Evolutionary conservation across 2,797 vertebrate genomes (phyloP).

Genomic region (Hydrophis major): DNA sequence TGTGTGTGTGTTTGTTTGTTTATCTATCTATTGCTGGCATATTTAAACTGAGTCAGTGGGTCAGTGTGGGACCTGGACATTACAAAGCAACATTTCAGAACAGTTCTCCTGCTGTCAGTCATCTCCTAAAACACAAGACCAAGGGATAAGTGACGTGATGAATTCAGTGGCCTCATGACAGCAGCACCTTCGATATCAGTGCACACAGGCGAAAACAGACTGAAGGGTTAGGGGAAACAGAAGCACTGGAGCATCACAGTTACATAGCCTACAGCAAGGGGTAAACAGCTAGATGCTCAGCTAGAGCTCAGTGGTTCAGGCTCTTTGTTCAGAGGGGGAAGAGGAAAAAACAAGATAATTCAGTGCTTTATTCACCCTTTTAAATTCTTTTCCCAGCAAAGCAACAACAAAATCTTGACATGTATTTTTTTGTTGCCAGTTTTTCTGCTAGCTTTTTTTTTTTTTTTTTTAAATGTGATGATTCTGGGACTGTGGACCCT

Average conservation of each 20-base stretch:
- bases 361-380: not conserved
- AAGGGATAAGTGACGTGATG: not conserved
- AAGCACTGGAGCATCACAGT: not conserved
- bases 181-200: not conserved
- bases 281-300: not conserved
- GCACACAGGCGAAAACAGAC: rapidly evolving
- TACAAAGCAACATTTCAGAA: constrained; percentile 20
- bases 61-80: constrained; percentile 17
- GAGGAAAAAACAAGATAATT: not conserved
- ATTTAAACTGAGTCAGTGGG: not conserved
- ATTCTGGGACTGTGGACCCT: not conserved
- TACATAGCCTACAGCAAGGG: not conserved
- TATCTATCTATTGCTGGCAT: too few relatives aligned
- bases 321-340: not conserved
- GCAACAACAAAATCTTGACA: not conserved
- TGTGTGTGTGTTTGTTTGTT: too few relatives aligned
- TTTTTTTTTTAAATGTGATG: not conserved
- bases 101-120: not conserved
- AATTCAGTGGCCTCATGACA: not conserved
- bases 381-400: not conserved
- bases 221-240: not conserved
- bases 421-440: not conserved
- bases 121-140: not conserved
- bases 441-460: not conserved
- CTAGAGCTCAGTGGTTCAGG: not conserved